Conservation (phyloP, 2,113 vertebrate genomes). For the Cryptomyrus ogoouensis region DNA sequence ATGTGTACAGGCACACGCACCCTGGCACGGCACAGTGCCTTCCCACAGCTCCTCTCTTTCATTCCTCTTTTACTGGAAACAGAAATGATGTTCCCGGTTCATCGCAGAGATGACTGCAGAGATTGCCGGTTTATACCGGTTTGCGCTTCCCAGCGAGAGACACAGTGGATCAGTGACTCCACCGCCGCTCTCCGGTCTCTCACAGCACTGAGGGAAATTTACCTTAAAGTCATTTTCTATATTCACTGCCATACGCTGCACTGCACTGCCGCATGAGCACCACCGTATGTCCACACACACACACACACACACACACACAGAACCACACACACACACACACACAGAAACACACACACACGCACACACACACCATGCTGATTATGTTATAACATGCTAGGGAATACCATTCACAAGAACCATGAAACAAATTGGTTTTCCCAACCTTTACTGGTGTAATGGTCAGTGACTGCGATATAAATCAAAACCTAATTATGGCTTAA, state of each 20-base stretch:
- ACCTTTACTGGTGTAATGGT: slow-evolving; percentile 1
- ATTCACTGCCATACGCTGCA: not conserved
- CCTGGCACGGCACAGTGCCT: not conserved
- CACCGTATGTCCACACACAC: not conserved
- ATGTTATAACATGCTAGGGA: not conserved
- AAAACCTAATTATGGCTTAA: not conserved
- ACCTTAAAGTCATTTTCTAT: not conserved
- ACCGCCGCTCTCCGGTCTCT: not conserved
- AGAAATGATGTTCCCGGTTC: not conserved
- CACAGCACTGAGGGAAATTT: not conserved
- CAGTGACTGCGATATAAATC: not conserved
- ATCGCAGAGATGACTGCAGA: not conserved
- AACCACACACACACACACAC: not conserved
- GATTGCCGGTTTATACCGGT: not conserved
- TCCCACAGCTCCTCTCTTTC: not conserved
- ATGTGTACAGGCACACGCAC: not conserved
- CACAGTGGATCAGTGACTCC: not conserved
- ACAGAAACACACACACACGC: not conserved
- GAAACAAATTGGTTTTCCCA: slow-evolving; percentile 8
- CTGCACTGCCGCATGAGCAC: not conserved
- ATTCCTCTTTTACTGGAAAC: not conserved
- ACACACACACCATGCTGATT: not conserved
- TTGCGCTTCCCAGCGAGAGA: not conserved
- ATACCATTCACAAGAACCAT: not conserved
- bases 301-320: not conserved